A percentile compares a stretch with the other conserved stretches of the same genome.
Evolutionary conservation across 30 jellyfish, hydroid and myxozoan genomes (phyloP).

Genomic region (Cassiopea andromeda): DNA sequence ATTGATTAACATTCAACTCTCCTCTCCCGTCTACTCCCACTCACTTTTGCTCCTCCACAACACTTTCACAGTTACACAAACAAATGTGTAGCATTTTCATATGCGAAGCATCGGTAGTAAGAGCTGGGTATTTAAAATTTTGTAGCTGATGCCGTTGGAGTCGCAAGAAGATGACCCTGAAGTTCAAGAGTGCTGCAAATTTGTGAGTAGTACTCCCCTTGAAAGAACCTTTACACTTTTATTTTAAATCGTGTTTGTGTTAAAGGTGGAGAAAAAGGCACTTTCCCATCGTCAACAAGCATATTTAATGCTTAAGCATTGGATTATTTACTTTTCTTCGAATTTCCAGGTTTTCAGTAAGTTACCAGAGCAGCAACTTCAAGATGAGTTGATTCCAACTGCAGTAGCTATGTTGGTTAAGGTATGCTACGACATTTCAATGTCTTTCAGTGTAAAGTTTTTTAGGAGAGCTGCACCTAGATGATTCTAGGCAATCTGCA

Average conservation of each 20-base stretch:
- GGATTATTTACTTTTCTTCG: neutral
- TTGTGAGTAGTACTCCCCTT: conserved; percentile 48
- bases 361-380: conserved; percentile 82
- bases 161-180: conserved; percentile 96
- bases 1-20: too few relatives aligned
- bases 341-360: conserved; percentile 56
- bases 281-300: neutral
- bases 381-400: conserved; percentile 62
- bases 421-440: conserved; percentile 36
- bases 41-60: too few relatives aligned
- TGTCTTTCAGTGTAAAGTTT: too few relatives aligned
- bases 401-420: conserved; percentile 69
- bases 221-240: too few relatives aligned
- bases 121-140: neutral
- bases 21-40: too few relatives aligned
- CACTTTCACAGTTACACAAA: too few relatives aligned
- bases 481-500: too few relatives aligned
- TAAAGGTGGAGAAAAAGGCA: too few relatives aligned
- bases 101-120: too few relatives aligned
- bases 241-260: too few relatives aligned
- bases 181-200: conserved; percentile 80
- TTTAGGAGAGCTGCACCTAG: too few relatives aligned
- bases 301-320: neutral
- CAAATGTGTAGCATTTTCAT: too few relatives aligned
- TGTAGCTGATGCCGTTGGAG: conserved; percentile 91